Base-by-base conservation (phyloP, 2,113 vertebrate species). In the Aptenodytes forsteri region DNA sequence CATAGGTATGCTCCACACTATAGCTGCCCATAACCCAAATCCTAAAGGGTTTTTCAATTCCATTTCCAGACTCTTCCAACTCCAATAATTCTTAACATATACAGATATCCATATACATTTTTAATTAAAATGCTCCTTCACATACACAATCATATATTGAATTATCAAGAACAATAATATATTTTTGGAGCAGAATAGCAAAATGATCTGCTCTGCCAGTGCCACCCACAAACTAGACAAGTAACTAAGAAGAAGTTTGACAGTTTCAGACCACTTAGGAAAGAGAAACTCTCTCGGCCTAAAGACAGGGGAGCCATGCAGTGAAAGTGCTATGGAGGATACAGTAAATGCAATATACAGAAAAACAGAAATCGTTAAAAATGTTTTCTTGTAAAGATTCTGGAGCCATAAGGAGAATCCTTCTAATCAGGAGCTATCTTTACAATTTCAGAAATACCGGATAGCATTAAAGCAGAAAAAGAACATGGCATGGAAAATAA, bases 121-220 rank as follows among this genome's bases (percentile, higher is more conserved):
- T 92, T 82, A 94, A 91, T 90, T 77, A 55, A 95, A 97, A 96
- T 32, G 93, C 78, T 93, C 89, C 91, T 96, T 97, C 96, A 97
- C 93, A 87, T 87, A 95, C 93, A 97, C 91, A 95, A 65, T 91
- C 95, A 87, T 95, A 93, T 91, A 96, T 2, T 87, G 94, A 94
- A 87, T 96, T 38, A 96, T 56, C 84, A 96, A 96, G 83, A 87
- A 96, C 95, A 95, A 6, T 10, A 70, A 95, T 81, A 78, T 78
- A 93, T 70, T 91, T 85, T 55, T 18, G 78, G 81, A 96, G 87
- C 70, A 91, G 91, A 97, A 87, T 2, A 95, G 83, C 81, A 58
- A 85, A 86, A 64, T 8, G 10, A 44, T 87, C 93, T 72, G 95
- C 91, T 96, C 87, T 79, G 95, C 87, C 91, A 89, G 96, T 50